Conservation (phyloP, 2,888 invertebrate genomes). For the Ochropleura leucogaster region DNA sequence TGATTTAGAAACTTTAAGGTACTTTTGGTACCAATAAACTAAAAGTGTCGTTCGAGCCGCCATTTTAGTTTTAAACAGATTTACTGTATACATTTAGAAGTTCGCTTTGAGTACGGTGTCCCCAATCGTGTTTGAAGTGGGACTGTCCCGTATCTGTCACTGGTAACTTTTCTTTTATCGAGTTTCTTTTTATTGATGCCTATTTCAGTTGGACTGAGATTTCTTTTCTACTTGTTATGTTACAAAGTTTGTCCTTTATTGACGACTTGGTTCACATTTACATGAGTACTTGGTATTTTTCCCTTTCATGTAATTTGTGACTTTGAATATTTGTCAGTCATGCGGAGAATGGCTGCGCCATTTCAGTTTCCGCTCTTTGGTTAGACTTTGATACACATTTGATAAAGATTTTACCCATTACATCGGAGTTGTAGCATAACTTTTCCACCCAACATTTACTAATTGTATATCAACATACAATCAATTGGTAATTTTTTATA, state of each 20-base stretch:
- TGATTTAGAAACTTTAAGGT: conserved; percentile 63
- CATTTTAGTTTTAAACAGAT: conserved; percentile 70
- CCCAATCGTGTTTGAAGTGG: conserved; percentile 65
- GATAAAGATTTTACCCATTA: not conserved
- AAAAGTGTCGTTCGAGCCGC: conserved; percentile 65
- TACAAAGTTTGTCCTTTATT: conserved; percentile 50
- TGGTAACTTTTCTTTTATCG: conserved; percentile 76
- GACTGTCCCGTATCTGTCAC: conserved; percentile 66
- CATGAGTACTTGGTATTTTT: conserved; percentile 37
- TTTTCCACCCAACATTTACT: not conserved
- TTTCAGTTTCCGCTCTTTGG: not conserved
- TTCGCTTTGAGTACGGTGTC: conserved; percentile 70
- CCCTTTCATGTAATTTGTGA: conserved; percentile 26
- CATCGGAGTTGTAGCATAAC: no score
- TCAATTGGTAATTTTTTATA: no score
- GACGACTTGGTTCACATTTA: conserved; percentile 50
- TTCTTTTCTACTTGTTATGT: conserved; percentile 59
- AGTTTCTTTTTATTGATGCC: conserved; percentile 70
- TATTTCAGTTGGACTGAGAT: conserved; percentile 55
- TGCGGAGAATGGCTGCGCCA: not conserved
- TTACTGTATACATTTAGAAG: conserved; percentile 64
- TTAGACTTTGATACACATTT: no score
- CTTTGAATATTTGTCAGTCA: conserved; percentile 10
- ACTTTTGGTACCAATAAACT: conserved; percentile 67
- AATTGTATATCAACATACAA: not conserved